These are phyloP conservation scores for Lonchura striata DNA, from an alignment of 2,113 vertebrate species.

Conservation along the genomic window DNA sequence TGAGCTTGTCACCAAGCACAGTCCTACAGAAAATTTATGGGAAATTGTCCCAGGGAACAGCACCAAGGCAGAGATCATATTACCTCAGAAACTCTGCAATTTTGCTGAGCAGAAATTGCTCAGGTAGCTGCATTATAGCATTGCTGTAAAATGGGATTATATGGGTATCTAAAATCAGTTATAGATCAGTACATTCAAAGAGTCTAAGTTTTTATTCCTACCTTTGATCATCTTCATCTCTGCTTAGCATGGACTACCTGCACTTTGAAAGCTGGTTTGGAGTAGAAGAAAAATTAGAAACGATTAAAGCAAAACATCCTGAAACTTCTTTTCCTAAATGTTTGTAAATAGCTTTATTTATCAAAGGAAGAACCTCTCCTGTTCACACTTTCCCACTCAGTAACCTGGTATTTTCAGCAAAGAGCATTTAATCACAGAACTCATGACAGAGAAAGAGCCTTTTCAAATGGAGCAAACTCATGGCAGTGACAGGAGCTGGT, in stretches of 20 bases:
- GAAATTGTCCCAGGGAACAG: not conserved
- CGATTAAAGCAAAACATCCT: not conserved
- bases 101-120: not conserved
- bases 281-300: not conserved
- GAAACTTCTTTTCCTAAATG: not conserved
- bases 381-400: not conserved
- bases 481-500: not conserved
- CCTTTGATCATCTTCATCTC: not conserved
- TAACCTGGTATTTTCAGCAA: not conserved
- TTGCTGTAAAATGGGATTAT: not conserved
- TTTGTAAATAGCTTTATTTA: not conserved
- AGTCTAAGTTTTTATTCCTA: not conserved
- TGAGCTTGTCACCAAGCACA: fast-evolving
- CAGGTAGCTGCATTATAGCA: not conserved
- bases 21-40: not conserved
- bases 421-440: not conserved
- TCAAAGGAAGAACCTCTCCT: not conserved
- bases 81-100: not conserved
- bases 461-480: not conserved
- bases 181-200: not conserved
- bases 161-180: not conserved
- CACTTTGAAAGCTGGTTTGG: not conserved
- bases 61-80: not conserved
- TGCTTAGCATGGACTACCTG: not conserved
- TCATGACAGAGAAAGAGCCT: not conserved